Percentiles rank a stretch among this genome's conserved stretches.
These are phyloP conservation scores for Tinea trinotella DNA, from an alignment of 2,888 invertebrate genomes.

Conservation along the genomic window DNA sequence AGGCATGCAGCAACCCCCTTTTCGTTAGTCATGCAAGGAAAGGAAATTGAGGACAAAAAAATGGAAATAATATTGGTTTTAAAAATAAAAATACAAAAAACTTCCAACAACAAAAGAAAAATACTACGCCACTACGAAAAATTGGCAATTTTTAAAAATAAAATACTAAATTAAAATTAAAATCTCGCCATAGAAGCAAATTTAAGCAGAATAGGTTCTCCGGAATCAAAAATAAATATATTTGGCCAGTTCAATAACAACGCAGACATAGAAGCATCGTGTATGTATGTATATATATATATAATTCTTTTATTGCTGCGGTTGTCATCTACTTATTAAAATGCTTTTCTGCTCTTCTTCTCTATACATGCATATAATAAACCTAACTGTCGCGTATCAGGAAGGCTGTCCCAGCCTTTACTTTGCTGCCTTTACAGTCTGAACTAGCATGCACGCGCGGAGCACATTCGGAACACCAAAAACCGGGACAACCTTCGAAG, in stretches of 20 bases:
- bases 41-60: slow-evolving; percentile 45
- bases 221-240: slow-evolving; percentile 67
- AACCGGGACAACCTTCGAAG: slow-evolving; percentile 75
- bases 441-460: slow-evolving; percentile 60
- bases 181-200: slow-evolving; percentile 69
- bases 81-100: slow-evolving; percentile 32
- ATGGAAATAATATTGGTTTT: slow-evolving; percentile 70
- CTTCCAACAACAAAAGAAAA: slow-evolving; percentile 53
- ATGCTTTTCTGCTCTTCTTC: slow-evolving; percentile 21
- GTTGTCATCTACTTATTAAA: neutral
- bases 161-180: slow-evolving; percentile 43
- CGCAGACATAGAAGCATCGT: slow-evolving; percentile 29
- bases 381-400: neutral
- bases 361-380: slow-evolving; percentile 19
- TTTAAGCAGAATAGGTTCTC: slow-evolving; percentile 73
- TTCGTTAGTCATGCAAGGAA: slow-evolving; percentile 61
- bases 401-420: slow-evolving; percentile 69
- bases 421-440: too few relatives aligned
- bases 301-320: neutral
- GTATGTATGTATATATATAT: neutral
- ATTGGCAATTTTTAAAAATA: slow-evolving; percentile 24
- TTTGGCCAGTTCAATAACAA: slow-evolving; percentile 71
- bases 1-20: slow-evolving; percentile 55
- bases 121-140: slow-evolving; percentile 47
- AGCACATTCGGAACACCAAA: slow-evolving; percentile 59